Percentiles rank a stretch among this genome's conserved stretches.
Conservation (phyloP, 2,888 invertebrate genomes). For the Hirtodrosophila histrioides region DNA sequence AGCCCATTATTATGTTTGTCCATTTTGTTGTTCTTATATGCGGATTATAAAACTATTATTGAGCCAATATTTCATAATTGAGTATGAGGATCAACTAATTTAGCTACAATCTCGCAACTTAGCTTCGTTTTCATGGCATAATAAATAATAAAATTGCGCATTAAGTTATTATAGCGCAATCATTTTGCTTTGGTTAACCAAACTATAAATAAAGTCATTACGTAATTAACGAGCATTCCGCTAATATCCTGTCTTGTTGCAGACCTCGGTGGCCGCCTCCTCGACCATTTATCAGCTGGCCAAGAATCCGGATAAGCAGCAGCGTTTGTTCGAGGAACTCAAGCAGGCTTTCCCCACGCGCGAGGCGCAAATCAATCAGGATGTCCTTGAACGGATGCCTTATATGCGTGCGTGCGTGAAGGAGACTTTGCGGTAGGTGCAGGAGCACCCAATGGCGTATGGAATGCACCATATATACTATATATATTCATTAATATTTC, state of each 20-base stretch:
- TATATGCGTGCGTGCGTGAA: slow-evolving; percentile 91
- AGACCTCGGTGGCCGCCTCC: slow-evolving; percentile 90
- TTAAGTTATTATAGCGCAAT: too few species aligned
- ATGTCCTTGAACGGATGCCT: slow-evolving; percentile 87
- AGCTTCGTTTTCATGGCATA: too few species aligned
- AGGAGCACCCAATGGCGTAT: not conserved
- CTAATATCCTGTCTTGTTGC: slow-evolving; percentile 4
- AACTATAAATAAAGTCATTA: too few species aligned
- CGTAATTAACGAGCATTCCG: too few species aligned
- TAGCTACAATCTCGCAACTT: too few species aligned
- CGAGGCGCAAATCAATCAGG: slow-evolving; percentile 86
- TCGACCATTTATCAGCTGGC: slow-evolving; percentile 91
- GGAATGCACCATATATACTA: not conserved
- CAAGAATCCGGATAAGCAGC: slow-evolving; percentile 89
- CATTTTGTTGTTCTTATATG: too few species aligned
- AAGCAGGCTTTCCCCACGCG: slow-evolving; percentile 86
- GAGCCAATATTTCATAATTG: too few species aligned
- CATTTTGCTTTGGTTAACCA: too few species aligned
- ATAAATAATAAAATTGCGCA: too few species aligned
- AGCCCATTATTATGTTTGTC: too few species aligned
- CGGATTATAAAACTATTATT: too few species aligned
- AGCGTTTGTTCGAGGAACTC: slow-evolving; percentile 87
- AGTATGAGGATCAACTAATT: too few species aligned
- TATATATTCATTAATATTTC: slow-evolving; percentile 17
- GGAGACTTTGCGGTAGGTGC: slow-evolving; percentile 88